Conservation (phyloP, 1,140 invertebrate genomes). For the Sesamia nonagrioides region DNA sequence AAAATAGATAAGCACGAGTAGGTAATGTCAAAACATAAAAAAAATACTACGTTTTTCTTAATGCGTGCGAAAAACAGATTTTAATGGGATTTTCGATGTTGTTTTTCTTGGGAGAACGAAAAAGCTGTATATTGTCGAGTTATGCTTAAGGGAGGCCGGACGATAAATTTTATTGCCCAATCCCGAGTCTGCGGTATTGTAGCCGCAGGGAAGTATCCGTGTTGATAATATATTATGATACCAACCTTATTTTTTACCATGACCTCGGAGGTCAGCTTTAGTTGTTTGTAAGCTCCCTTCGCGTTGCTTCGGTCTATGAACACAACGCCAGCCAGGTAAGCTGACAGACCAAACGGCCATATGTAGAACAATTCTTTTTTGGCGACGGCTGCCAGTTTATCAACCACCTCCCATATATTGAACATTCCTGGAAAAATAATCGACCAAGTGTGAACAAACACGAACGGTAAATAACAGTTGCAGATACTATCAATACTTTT, state of each 20-base stretch:
- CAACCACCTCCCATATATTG: slow-evolving; percentile 95
- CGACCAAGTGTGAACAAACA: background rate
- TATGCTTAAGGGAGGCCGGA: slow-evolving; percentile 14
- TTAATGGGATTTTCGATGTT: slow-evolving; percentile 20
- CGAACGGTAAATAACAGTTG: background rate
- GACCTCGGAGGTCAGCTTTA: slow-evolving; percentile 90
- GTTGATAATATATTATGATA: slow-evolving; percentile 58
- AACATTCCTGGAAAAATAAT: slow-evolving; percentile 89
- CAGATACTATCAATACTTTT: slow-evolving; percentile 21
- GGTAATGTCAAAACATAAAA: background rate
- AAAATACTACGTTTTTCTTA: background rate
- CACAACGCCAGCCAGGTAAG: slow-evolving; percentile 96
- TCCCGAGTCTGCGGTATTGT: slow-evolving; percentile 9
- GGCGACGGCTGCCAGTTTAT: slow-evolving; percentile 94
- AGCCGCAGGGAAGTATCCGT: slow-evolving; percentile 1
- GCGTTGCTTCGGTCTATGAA: slow-evolving; percentile 96
- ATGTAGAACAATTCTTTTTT: slow-evolving; percentile 96
- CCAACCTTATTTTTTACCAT: slow-evolving; percentile 91
- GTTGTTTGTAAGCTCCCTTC: slow-evolving; percentile 92
- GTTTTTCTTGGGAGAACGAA: slow-evolving; percentile 20
- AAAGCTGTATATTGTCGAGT: slow-evolving; percentile 30
- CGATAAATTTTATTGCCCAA: slow-evolving; percentile 36
- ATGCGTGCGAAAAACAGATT: background rate
- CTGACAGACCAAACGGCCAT: slow-evolving; percentile 96
- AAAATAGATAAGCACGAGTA: background rate